phyloP scores from a whole-genome alignment of 2,888 invertebrate species.

The Silvanus unidentatus region DNA sequence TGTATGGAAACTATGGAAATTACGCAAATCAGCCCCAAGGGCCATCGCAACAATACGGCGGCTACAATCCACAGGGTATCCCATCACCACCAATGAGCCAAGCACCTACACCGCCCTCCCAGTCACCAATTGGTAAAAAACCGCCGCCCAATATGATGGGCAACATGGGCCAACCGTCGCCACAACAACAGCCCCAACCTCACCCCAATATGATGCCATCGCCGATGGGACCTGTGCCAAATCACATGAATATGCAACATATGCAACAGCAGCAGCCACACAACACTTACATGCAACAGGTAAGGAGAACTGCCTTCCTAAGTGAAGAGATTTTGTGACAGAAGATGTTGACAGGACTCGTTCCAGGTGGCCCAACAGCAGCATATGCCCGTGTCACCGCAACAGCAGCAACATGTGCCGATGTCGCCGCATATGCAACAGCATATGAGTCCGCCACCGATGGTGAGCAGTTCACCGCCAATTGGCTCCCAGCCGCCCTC shows the following conservation, averaged over 20 bases:
- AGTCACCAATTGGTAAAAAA: conserved; percentile 46
- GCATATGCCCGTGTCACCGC: conserved; percentile 41
- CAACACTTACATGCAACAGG: conserved; percentile 48
- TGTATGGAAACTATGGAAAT: conserved; percentile 48
- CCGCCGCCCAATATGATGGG: conserved; percentile 43
- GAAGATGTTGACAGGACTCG: too few species aligned
- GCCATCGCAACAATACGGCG: conserved; percentile 35
- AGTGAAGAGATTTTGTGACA: background rate
- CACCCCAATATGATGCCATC: conserved; percentile 48
- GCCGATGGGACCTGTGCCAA: conserved; percentile 43
- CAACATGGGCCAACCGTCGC: conserved; percentile 39
- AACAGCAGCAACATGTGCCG: conserved; percentile 38
- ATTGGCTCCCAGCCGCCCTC: conserved; percentile 42
- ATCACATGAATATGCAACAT: conserved; percentile 43
- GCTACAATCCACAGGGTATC: conserved; percentile 45
- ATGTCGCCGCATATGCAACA: conserved; percentile 42
- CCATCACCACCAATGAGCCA: conserved; percentile 47
- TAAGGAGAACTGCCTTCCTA: too few species aligned
- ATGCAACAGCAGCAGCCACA: conserved; percentile 45
- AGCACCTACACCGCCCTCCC: conserved; percentile 40
- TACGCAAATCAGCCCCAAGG: conserved; percentile 12
- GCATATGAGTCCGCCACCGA: conserved; percentile 47
- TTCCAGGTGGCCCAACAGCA: conserved; percentile 37
- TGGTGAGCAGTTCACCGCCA: conserved; percentile 54
- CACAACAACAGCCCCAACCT: conserved; percentile 29